phyloP scores from a whole-genome alignment of 2,113 vertebrate species.

The Speoplatyrhinus poulsoni region DNA sequence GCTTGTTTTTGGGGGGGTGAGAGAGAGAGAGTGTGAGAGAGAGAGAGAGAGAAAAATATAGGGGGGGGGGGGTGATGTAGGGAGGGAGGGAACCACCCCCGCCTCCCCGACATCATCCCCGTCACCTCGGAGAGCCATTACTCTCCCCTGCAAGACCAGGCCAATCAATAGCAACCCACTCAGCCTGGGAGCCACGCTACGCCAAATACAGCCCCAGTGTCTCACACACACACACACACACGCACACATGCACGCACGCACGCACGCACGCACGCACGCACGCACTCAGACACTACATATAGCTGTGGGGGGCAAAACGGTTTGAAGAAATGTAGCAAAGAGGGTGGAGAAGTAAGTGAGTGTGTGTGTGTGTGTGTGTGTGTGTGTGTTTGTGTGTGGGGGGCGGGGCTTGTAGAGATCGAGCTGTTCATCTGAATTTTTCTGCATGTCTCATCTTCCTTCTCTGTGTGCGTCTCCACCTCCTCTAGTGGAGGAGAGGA shows the following conservation, averaged over 20 bases:
- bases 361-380: no score
- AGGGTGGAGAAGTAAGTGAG: not conserved
- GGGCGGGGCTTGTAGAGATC: not conserved
- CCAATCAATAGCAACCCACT: constrained; percentile 85
- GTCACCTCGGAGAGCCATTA: constrained; percentile 78
- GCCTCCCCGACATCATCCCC: not conserved
- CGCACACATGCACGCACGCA: constrained; percentile 14
- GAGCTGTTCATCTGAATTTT: no score
- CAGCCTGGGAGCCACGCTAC: constrained; percentile 77
- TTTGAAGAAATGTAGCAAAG: constrained; percentile 30
- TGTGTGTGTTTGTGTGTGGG: not conserved
- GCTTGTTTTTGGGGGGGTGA: constrained; percentile 34
- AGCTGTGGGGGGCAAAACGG: constrained; percentile 40
- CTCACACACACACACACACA: constrained; percentile 62
- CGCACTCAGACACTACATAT: constrained; percentile 9
- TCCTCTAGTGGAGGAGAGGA: no score
- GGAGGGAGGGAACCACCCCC: constrained; percentile 51
- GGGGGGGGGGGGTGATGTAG: constrained; percentile 25
- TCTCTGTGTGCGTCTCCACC: no score
- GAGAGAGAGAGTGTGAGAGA: constrained; percentile 17
- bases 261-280: constrained; percentile 32
- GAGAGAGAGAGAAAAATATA: constrained; percentile 16
- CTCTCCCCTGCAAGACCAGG: constrained; percentile 77
- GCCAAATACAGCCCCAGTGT: constrained; percentile 86
- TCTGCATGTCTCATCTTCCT: no score